Conservation (phyloP, 2,797 vertebrate genomes). For the Oryzias dopingdopingensis region DNA sequence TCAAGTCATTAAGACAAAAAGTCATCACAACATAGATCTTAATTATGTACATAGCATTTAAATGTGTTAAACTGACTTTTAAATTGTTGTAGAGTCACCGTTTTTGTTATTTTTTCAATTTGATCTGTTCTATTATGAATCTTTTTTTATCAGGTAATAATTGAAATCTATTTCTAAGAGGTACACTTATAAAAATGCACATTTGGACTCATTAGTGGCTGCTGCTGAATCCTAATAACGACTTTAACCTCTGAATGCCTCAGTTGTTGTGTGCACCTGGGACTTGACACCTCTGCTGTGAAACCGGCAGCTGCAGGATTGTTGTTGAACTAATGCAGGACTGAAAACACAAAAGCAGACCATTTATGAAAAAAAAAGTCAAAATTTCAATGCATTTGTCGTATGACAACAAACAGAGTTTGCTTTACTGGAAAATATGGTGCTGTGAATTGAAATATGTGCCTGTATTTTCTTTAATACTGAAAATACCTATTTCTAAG, state of each 20-base stretch:
- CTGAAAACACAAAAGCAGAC: slow-evolving; percentile 12
- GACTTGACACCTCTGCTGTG: slow-evolving; percentile 3
- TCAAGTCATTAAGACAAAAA: slow-evolving; percentile 20
- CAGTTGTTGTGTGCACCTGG: slow-evolving; percentile 30
- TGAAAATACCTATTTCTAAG: too few relatives aligned
- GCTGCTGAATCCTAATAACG: slow-evolving; percentile 30
- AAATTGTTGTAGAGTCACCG: slow-evolving; percentile 2
- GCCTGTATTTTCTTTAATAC: too few relatives aligned
- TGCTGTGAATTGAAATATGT: too few relatives aligned
- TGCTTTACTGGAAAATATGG: too few relatives aligned
- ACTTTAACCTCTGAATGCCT: slow-evolving; percentile 19
- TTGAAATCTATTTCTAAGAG: slow-evolving; percentile 6
- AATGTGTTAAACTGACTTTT: background rate
- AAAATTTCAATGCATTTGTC: too few relatives aligned
- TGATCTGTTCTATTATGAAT: slow-evolving; percentile 5
- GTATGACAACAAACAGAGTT: too few relatives aligned
- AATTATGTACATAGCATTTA: slow-evolving; percentile 20
- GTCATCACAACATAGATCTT: slow-evolving; percentile 4
- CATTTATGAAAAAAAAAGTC: background rate
- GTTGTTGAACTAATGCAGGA: background rate
- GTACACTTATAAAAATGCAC: slow-evolving; percentile 26
- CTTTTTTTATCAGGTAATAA: slow-evolving; percentile 5
- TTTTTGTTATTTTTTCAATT: background rate
- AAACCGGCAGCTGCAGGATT: slow-evolving; percentile 8
- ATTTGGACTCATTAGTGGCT: slow-evolving; percentile 20